These are phyloP conservation scores for Chaetodon auriga DNA, from an alignment of 2,113 vertebrate species.

Conservation along the genomic window DNA sequence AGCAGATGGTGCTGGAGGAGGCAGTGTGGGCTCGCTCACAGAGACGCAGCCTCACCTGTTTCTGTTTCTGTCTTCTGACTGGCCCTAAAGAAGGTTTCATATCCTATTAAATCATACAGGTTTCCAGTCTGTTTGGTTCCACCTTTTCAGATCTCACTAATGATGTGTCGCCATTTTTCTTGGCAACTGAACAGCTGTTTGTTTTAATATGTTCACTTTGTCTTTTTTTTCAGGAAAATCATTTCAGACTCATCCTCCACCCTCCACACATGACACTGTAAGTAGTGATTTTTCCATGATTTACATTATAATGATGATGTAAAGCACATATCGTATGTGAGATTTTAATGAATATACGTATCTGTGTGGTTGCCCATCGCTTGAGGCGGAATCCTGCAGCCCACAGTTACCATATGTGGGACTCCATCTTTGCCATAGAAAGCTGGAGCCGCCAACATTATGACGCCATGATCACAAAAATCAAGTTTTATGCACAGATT, in stretches of 20 bases:
- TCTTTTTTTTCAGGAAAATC: conserved; percentile 50
- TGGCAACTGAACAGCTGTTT: neutral
- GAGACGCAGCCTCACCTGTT: neutral
- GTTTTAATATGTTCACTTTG: neutral
- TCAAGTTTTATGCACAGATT: neutral
- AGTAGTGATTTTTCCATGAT: conserved; percentile 25
- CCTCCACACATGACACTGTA: conserved; percentile 34
- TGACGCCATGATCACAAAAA: too few species aligned
- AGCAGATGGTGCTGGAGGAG: conserved; percentile 55
- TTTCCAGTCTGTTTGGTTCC: neutral
- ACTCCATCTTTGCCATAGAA: neutral
- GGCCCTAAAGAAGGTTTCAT: neutral
- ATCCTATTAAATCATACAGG: neutral
- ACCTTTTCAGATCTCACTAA: neutral
- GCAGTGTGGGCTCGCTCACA: too few species aligned
- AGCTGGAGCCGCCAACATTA: too few species aligned
- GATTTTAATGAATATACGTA: too few species aligned
- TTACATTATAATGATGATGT: neutral
- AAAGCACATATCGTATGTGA: neutral
- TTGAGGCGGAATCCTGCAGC: too few species aligned
- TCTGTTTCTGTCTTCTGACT: neutral
- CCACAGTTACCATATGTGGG: neutral
- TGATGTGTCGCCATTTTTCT: too few species aligned
- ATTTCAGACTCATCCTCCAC: neutral
- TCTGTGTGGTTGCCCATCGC: too few species aligned